A percentile compares a stretch with the other conserved stretches of the same genome.
Evolutionary conservation across 1,140 invertebrate species (phyloP).

Genomic region (Meloidogyne exigua): DNA sequence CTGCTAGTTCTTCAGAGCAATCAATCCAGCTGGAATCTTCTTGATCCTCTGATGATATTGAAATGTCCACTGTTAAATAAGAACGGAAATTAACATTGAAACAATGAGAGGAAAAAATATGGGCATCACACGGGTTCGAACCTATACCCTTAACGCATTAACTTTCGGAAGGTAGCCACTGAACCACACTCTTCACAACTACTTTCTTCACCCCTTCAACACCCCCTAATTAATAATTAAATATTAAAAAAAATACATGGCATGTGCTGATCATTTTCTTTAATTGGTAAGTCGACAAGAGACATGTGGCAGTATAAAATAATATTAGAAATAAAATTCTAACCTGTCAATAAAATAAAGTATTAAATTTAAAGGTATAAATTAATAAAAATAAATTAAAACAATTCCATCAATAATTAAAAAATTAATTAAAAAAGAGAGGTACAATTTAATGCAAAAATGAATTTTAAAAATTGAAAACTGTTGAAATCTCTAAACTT

Average conservation of each 20-base stretch:
- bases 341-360: too few species aligned
- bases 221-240: background rate
- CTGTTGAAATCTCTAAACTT: background rate
- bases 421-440: too few species aligned
- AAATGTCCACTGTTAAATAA: constrained; percentile 2
- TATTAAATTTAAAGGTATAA: too few species aligned
- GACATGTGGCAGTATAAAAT: background rate
- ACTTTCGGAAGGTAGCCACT: too few species aligned
- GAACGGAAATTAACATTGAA: background rate
- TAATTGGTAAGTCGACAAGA: background rate
- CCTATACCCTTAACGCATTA: too few species aligned
- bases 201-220: too few species aligned
- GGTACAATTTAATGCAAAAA: background rate
- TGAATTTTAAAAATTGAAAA: background rate
- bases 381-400: too few species aligned
- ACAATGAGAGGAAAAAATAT: background rate
- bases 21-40: constrained; percentile 27
- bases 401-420: too few species aligned
- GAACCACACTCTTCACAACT: too few species aligned
- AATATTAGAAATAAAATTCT: too few species aligned
- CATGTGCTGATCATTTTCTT: background rate
- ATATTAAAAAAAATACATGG: background rate
- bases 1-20: constrained; percentile 33
- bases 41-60: constrained; percentile 22
- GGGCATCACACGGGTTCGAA: too few species aligned